Evolutionary conservation across 2,888 invertebrate species (phyloP).

Genomic region (Stenotaenia linearis): DNA sequence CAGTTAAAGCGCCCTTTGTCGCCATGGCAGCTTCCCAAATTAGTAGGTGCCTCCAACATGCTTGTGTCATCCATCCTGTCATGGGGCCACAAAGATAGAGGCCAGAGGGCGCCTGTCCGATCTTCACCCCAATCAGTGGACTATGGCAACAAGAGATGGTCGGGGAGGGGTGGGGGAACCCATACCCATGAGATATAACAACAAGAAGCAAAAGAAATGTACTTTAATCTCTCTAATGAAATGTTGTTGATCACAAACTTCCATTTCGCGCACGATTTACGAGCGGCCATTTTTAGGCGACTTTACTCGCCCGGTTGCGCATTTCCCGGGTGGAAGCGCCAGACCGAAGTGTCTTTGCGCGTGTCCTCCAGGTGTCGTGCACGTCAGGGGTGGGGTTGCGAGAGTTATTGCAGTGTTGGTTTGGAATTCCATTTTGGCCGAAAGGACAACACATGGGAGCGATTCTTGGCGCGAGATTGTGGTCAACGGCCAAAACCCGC

Average conservation of each 20-base stretch:
- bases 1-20: background rate
- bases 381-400: slow-evolving; percentile 8
- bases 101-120: slow-evolving; percentile 21
- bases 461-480: slow-evolving; percentile 16
- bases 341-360: background rate
- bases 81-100: slow-evolving; percentile 12
- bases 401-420: background rate
- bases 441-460: slow-evolving; percentile 4
- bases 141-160: background rate
- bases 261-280: slow-evolving; percentile 10
- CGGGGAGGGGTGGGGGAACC: background rate
- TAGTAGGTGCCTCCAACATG: slow-evolving; percentile 13
- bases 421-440: slow-evolving; percentile 20
- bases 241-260: slow-evolving; percentile 14
- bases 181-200: background rate
- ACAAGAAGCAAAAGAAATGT: background rate
- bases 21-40: slow-evolving; percentile 21
- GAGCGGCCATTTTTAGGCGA: background rate
- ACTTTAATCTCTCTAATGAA: background rate
- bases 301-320: background rate
- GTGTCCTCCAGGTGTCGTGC: slow-evolving; percentile 21
- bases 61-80: slow-evolving; percentile 13
- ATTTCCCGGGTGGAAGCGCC: too few species aligned
- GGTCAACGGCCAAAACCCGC: slow-evolving; percentile 26
- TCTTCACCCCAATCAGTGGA: background rate